Evolutionary conservation across 2,797 vertebrate genomes (phyloP), one percentile per base, ranked within the genome.

Genomic region (Karalla daura): DNA sequence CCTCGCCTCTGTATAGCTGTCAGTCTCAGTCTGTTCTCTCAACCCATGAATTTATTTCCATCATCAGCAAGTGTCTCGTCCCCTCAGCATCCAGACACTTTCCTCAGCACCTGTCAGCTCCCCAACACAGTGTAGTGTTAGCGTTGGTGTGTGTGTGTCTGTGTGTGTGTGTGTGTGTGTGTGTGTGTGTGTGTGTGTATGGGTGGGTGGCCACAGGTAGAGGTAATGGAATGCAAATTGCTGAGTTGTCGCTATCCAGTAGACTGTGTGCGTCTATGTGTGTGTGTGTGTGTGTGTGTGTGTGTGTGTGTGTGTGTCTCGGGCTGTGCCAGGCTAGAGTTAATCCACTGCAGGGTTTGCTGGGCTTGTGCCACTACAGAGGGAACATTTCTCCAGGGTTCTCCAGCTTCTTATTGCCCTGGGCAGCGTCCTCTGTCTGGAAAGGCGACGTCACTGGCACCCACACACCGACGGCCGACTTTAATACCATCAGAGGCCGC

Each of bases 401-500:
- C 73, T 74, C 43, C 54, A 55, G 63, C 17, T 55, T 80, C 28
- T 27, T 62, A 44, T 74, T 66, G 53, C 64, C 60, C 67, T 47
- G 71, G 65, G 66, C 72, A 62, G 62, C n/a, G 3, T 66, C 67
- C 65, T 33, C 52, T 76, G 83, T 78, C 71, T 80, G 70, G 49
- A 70, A 70, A 76, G 36, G 62, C 41, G 32, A 63, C 24, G 33
- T 67, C 39, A 32, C 59, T 78, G 77, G 80, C 81, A 82, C 61
- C 3, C 30, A 28, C 46, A 55, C 39, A 59, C 74, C 70, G 20
- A 78, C 74, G 69, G 45, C 69, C 77, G 45, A 24, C 63, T 90
- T 90, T 91, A 89, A 87, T 88, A 79, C 33, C 71, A 85, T 88
- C 76, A 87, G 70, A 83, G 76, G 77, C 66, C 32, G 63, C 63